Percentiles rank a stretch among this genome's conserved stretches.
phyloP scores from a whole-genome alignment of 2,888 invertebrate genomes.

The Gymnoscelis rufifasciata region DNA sequence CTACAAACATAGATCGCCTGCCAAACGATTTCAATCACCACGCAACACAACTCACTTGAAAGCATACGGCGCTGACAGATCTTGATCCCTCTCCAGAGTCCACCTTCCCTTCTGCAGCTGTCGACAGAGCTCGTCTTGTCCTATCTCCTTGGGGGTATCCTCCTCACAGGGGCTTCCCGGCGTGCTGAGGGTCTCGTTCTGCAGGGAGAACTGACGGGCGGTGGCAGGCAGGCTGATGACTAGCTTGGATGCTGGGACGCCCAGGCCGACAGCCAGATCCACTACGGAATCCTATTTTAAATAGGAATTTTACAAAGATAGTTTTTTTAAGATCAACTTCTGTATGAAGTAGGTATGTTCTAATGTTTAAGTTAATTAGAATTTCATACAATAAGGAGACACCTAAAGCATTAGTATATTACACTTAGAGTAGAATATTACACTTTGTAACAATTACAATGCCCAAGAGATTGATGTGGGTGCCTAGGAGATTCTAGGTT shows the following conservation, averaged over 20 bases:
- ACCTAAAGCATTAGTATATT: no score
- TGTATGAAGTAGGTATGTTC: no score
- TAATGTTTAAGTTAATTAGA: no score
- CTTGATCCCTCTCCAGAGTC: slow-evolving; percentile 88
- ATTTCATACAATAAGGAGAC: no score
- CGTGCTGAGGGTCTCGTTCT: slow-evolving; percentile 81
- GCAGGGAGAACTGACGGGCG: slow-evolving; percentile 83
- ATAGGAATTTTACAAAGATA: not conserved
- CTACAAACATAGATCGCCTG: no score
- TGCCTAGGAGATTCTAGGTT: not conserved
- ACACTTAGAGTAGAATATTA: no score
- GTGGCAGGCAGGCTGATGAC: slow-evolving; percentile 85
- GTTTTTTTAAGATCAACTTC: no score
- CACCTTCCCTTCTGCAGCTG: slow-evolving; percentile 80
- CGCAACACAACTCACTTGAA: slow-evolving; percentile 73
- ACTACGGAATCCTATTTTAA: slow-evolving; percentile 83
- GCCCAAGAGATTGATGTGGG: no score
- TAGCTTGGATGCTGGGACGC: slow-evolving; percentile 84
- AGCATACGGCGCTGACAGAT: slow-evolving; percentile 87
- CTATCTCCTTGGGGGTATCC: slow-evolving; percentile 74
- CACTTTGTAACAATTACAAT: no score
- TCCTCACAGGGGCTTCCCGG: slow-evolving; percentile 83
- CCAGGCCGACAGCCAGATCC: slow-evolving; percentile 84
- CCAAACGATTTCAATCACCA: not conserved
- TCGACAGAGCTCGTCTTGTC: slow-evolving; percentile 81